Evolutionary conservation across 1,140 invertebrate species (phyloP), one percentile per base, ranked within the genome.

Genomic region (Hydropsyche tenuis): DNA sequence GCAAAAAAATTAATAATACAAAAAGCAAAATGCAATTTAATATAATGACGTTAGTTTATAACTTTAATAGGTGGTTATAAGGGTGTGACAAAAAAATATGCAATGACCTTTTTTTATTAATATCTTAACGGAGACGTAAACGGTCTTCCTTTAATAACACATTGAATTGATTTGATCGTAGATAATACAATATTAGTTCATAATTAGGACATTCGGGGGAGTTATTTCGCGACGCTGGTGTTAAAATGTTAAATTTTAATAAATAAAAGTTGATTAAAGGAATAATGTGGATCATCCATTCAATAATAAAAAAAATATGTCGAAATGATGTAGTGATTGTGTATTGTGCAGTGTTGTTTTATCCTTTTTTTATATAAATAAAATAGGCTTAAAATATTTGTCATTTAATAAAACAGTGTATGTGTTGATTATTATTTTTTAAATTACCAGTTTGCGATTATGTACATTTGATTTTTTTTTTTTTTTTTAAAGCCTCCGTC

Each of bases 271-370:
- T 48, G 27, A 23, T 73, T 73, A n/a, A n/a, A n/a, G n/a, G n/a
- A n/a, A 53, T 23, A 73, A 60, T 22, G 23, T 60, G 20, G 22
- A 25, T 23, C 22, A 60, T 60, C 23, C 56, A 60, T 60, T 60
- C 30, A 37, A 37, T 4, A 37, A 23, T 25, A 22, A 56, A 56
- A 9, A 43, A 77, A 46, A 69, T 66, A 46, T 56, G 64, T 71
- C 56, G 48, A 64, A 73, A 70, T 30, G 73, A 69, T 75, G 76
- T 77, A 77, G 76, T 77, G 73, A 77, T 77, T 69, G 76, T 77
- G 76, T 75, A 75, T 75, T 73, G 76, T 77, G 73, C 65, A 73
- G 76, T 77, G 73, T 75, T 77, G 73, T 77, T 77, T 77, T 77
- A 64, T 77, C 48, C 56, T 69, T 69, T 20, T 37, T 37, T 37